A percentile compares a stretch with the other conserved stretches of the same genome.
phyloP scores from a whole-genome alignment of 2,113 vertebrate species.

The Chitala chitala region DNA sequence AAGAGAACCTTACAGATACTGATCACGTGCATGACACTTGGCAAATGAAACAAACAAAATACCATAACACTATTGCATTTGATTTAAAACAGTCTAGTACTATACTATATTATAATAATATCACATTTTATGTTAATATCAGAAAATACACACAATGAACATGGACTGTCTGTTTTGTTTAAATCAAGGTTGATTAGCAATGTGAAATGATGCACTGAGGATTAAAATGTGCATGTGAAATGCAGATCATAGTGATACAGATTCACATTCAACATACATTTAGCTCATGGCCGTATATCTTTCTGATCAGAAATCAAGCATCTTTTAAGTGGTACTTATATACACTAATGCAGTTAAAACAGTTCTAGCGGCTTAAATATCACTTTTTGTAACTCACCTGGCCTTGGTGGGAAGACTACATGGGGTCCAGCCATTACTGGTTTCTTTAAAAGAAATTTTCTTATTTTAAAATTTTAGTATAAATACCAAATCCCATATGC shows the following conservation, averaged over 20 bases:
- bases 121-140: no score
- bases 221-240: neutral
- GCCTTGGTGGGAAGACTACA: conserved; percentile 44
- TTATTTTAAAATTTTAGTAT: neutral
- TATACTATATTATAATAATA: no score
- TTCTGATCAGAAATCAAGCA: neutral
- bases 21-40: no score
- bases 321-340: neutral
- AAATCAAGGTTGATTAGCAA: conserved; percentile 3
- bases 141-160: no score
- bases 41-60: no score
- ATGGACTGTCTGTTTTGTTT: no score
- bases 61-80: no score
- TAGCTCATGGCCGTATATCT: no score
- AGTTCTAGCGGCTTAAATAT: neutral
- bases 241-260: no score
- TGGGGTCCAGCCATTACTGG: conserved; percentile 33
- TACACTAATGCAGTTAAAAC: neutral
- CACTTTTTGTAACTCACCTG: conserved; percentile 44
- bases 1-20: neutral
- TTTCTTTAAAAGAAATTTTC: conserved; percentile 51
- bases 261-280: no score
- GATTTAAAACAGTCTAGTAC: no score
- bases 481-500: neutral
- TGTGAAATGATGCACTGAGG: neutral